Evolutionary conservation across 2,797 vertebrate species (phyloP).

Genomic region (Sardinella longiceps): DNA sequence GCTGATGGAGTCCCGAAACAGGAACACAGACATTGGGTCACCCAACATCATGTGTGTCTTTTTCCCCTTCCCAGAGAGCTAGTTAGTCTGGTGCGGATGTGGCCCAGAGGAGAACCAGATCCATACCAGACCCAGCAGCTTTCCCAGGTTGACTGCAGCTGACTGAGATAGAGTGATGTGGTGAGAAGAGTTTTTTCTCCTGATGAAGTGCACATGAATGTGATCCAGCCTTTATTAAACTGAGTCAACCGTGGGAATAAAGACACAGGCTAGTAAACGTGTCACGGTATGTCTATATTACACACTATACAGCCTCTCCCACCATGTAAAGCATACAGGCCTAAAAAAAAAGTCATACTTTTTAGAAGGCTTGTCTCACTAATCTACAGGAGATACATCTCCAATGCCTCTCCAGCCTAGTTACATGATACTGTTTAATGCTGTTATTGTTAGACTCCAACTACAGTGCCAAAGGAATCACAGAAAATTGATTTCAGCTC

Average conservation of each 20-base stretch:
- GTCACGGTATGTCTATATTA: slow-evolving; percentile 60
- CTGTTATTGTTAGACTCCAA: slow-evolving; percentile 62
- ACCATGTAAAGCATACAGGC: slow-evolving; percentile 47
- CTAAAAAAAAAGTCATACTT: slow-evolving; percentile 57
- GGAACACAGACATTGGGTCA: slow-evolving; percentile 44
- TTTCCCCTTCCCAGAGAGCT: neutral
- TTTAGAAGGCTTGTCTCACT: slow-evolving; percentile 51
- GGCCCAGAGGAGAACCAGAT: neutral
- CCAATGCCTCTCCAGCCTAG: slow-evolving; percentile 62
- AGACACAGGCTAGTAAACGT: slow-evolving; percentile 55
- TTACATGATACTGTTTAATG: slow-evolving; percentile 66
- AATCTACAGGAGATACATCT: slow-evolving; percentile 58
- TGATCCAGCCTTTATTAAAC: slow-evolving; percentile 66
- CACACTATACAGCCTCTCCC: slow-evolving; percentile 53
- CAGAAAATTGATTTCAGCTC: slow-evolving; percentile 68
- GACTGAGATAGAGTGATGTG: neutral
- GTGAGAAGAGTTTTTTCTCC: slow-evolving; percentile 40
- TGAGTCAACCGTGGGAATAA: slow-evolving; percentile 57
- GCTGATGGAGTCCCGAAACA: neutral
- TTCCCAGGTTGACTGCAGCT: neutral
- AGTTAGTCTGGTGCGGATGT: neutral
- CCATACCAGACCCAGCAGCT: neutral
- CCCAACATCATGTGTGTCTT: slow-evolving; percentile 12
- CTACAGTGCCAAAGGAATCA: slow-evolving; percentile 58
- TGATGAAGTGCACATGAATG: slow-evolving; percentile 51